Base-by-base conservation (phyloP, 2,113 vertebrate genomes). In the Nyctereutes procyonoides region DNA sequence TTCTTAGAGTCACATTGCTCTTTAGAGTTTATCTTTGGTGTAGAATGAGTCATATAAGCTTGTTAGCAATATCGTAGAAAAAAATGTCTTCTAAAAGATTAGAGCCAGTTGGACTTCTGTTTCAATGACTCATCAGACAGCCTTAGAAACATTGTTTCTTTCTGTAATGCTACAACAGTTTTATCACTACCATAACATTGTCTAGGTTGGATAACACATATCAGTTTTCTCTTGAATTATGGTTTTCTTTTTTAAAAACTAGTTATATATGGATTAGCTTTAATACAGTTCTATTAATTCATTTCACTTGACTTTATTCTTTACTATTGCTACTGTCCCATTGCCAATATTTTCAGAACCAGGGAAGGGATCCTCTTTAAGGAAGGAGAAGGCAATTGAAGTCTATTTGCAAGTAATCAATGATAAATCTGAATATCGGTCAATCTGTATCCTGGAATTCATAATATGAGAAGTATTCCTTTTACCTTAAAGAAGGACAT, bases 241-340 rank as follows among this genome's bases (percentile, higher is more conserved):
- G 6, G 32, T 71, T 93, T 95, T 62, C 69, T 91, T 96, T 12
- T 30, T 88, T 88, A 76, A 90, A 87, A 88, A 63, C 15, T n/a
- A 35, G 43, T 65, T 53, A 26, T 74, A 3, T 30, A 28, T 48
- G 1, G 48, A 65, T 77, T 51, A 19, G 5, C 71, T 88, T 81
- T 79, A 74, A 84, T 77, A 60, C 85, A 60, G 5, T 81, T 92
- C 79, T 67, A 5, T 43, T 83, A 9, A 60, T 92, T 92, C 28
- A 67, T 79, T 55, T 93, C 14, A 60, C 10, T 92, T 97, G 35
- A 35, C 17, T 58, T 88, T 58, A 71, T 56, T 63, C n/a, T 91
- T 14, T 87, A 0, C 43, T 80, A 30, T 81, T 22, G 14, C 16
- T 9, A 2, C 35, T 14, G 30, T 32, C 3, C 13, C 48, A 30